Evolutionary conservation across 2,888 invertebrate species (phyloP), one percentile per base, ranked within the genome.

Genomic region (Amphimallon solstitiale): DNA sequence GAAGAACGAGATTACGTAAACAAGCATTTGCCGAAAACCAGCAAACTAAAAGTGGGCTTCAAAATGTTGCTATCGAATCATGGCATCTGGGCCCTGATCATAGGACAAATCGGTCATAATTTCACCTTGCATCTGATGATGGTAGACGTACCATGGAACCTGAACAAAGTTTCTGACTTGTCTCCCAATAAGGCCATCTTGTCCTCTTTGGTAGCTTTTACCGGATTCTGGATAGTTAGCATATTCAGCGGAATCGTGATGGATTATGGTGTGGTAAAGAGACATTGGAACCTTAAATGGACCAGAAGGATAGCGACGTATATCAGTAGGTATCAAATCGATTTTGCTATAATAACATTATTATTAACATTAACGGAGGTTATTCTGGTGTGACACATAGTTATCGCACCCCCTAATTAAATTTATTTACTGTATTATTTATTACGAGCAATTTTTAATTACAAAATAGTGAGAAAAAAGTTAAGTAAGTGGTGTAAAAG

Each of bases 31-130:
- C 35, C 51, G 1, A 12, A 2, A 6, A 10, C 15, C 4, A 34
- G 35, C 0, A 51, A 15, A 10, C 34, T 35, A 10, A 15, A 9
- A 7, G 7, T 15, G 6, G 35, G 7, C 4, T 34, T 15, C 17
- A 35, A 17, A 6, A 35, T 14, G 9, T 90, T 93, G 56, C 81
- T 91, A 12, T 89, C 85, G 63, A 92, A 89, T 0, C 84, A 87
- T 2, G 91, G 92, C 0, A 82, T 93, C 63, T 89, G 91, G 87
- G 92, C 92, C 0, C 79, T 93, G n/a, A 88, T 92, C 7, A 87
- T 86, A 49, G 92, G 92, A 68, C 91, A 92, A 84, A 83, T 88
- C 68, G 89, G 89, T 3, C 90, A 90, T 35, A 51, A 51, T 35
- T 51, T 51, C 34, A 51, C 51, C 5, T 35, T 51, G 10, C 51